Percentiles rank a stretch among this genome's conserved stretches.
phyloP scores from a whole-genome alignment of 2,797 vertebrate species.

The Pangasius krempfi region DNA sequence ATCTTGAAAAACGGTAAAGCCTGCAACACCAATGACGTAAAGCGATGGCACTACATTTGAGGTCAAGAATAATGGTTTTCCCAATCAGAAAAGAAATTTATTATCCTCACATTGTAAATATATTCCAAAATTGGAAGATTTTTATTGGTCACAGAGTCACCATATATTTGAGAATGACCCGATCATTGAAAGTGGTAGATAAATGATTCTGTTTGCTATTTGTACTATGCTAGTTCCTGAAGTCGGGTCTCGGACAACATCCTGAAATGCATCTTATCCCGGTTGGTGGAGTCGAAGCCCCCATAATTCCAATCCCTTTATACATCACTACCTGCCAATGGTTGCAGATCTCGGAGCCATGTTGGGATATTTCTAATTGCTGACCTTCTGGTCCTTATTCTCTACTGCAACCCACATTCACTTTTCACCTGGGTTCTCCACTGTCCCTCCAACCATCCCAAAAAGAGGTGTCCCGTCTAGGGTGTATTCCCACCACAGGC shows the following conservation, averaged over 20 bases:
- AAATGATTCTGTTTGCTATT: not conserved
- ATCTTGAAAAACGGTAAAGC: not conserved
- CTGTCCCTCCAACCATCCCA: not conserved
- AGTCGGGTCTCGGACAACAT: not conserved
- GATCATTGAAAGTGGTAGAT: not conserved
- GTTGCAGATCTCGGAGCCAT: not conserved
- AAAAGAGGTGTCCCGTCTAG: not conserved
- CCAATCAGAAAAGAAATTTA: not conserved
- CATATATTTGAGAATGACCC: not conserved
- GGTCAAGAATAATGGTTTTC: not conserved
- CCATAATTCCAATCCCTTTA: accelerated
- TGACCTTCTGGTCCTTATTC: not conserved
- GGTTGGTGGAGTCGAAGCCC: not conserved
- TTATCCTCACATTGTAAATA: too few species aligned
- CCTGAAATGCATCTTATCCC: not conserved
- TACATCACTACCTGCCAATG: not conserved
- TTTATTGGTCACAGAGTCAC: not conserved
- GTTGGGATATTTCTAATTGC: not conserved
- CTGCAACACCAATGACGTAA: too few species aligned
- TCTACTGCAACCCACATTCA: not conserved
- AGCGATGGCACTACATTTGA: too few species aligned
- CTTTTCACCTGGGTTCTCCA: not conserved
- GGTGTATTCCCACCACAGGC: not conserved
- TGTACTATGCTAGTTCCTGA: not conserved
- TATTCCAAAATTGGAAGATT: not conserved